phyloP scores from a whole-genome alignment of 2,797 vertebrate genomes.

The Morus bassanus region DNA sequence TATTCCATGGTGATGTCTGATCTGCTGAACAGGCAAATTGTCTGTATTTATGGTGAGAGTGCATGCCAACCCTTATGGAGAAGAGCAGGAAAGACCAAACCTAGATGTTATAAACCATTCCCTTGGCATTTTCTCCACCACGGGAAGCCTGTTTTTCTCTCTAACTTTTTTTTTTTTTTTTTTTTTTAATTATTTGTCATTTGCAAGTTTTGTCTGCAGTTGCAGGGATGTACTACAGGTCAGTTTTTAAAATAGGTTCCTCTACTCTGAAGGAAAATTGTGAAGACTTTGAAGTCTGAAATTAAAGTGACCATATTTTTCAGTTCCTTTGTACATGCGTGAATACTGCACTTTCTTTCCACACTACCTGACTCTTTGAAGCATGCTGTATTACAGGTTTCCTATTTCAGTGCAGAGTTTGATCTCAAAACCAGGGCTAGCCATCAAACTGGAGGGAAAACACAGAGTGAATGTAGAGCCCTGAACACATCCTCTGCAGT shows the following conservation, averaged over 20 bases:
- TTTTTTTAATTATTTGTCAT: background rate
- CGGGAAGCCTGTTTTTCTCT: background rate
- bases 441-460: background rate
- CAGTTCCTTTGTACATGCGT: background rate
- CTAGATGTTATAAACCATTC: background rate
- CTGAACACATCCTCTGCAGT: background rate
- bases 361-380: slow-evolving; percentile 26
- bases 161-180: background rate
- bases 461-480: background rate
- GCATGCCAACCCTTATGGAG: background rate
- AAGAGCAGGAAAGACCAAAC: background rate
- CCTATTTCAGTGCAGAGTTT: background rate
- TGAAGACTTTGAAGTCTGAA: slow-evolving; percentile 42
- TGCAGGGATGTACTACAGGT: background rate
- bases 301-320: slow-evolving; percentile 24
- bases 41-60: background rate
- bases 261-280: background rate
- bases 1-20: background rate
- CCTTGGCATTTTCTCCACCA: background rate
- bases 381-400: background rate
- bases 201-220: background rate
- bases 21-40: background rate
- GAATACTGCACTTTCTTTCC: background rate
- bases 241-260: slow-evolving; percentile 12
- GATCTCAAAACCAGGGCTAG: slow-evolving; percentile 2